Evolutionary conservation across 2,797 vertebrate species (phyloP), one percentile per base, ranked within the genome.

Genomic region (Pampus argenteus): DNA sequence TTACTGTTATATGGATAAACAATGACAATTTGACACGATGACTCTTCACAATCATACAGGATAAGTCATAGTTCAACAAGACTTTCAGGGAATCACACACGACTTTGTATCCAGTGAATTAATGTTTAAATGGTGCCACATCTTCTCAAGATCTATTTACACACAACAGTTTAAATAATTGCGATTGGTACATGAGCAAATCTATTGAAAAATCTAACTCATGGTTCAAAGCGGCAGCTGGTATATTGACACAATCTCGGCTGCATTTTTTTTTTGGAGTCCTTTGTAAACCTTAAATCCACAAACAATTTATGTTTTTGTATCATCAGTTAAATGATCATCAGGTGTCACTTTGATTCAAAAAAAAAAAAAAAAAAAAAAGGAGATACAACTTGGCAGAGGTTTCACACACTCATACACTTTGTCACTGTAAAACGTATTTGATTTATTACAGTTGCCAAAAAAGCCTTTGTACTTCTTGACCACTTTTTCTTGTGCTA

Each of bases 381-480:
- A 42, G 49, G 47, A 71, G 73, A 56, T 20, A 9, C 72, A 64
- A 63, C 59, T 69, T 36, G 55, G 56, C 57, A 59, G 59, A 65
- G 58, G 65, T 80, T 79, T 75, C 58, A 79, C 59, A 82, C 68
- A 76, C 54, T 55, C 63, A 81, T 55, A 81, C 71, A 74, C 40
- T 20, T 79, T 77, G 69, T 82, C 76, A 73, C 77, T 82, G 66
- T 83, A 76, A 76, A 74, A 84, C 82, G 79, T 66, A 62, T 81
- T 83, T 82, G 29, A 74, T 80, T 79, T 77, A 66, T 70, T 66
- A 58, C 77, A 87, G 82, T 85, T 86, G 84, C 81, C 42, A 76
- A 77, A 85, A 76, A 85, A 78, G 62, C 55, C 13, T 89, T 88
- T 75, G 83, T 64, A 74, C 61, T 74, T 71, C 15, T 47, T 67